Evolutionary conservation across 1,140 invertebrate species (phyloP).

Genomic region (Lanistes nyassanus): DNA sequence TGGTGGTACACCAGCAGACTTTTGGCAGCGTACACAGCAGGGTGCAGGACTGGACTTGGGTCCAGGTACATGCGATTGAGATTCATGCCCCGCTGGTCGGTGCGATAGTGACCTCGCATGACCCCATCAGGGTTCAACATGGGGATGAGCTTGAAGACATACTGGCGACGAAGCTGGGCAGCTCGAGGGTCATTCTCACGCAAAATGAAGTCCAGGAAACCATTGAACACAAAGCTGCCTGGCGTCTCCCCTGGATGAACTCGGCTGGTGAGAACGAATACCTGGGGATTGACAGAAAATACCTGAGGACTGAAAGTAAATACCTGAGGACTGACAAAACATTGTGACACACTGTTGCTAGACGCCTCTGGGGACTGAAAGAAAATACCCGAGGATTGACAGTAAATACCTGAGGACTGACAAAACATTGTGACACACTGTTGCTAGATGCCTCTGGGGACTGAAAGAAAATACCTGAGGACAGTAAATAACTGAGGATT

Average conservation of each 20-base stretch:
- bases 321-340: not conserved
- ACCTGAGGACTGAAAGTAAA: constrained; percentile 9
- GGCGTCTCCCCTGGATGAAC: constrained; percentile 69
- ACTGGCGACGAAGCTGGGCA: constrained; percentile 71
- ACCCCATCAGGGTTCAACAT: constrained; percentile 95
- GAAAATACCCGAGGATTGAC: constrained; percentile 16
- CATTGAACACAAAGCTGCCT: constrained; percentile 67
- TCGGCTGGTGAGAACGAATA: constrained; percentile 65
- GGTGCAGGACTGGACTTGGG: constrained; percentile 61
- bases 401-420: not conserved
- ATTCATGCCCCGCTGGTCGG: constrained; percentile 78
- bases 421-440: too few species aligned
- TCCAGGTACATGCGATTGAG: constrained; percentile 67
- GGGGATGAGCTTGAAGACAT: constrained; percentile 93
- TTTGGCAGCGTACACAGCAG: constrained; percentile 68
- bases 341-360: too few species aligned
- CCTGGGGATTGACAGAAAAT: constrained; percentile 55
- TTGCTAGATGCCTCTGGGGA: too few species aligned
- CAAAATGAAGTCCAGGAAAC: constrained; percentile 67
- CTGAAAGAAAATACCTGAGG: too few species aligned
- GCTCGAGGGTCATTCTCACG: constrained; percentile 64
- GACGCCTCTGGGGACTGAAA: too few species aligned
- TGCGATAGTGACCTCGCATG: constrained; percentile 87
- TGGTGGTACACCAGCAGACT: constrained; percentile 66
- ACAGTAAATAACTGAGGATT: not conserved